phyloP scores from a whole-genome alignment of 2,888 invertebrate genomes.

The Dendrolimus pini region DNA sequence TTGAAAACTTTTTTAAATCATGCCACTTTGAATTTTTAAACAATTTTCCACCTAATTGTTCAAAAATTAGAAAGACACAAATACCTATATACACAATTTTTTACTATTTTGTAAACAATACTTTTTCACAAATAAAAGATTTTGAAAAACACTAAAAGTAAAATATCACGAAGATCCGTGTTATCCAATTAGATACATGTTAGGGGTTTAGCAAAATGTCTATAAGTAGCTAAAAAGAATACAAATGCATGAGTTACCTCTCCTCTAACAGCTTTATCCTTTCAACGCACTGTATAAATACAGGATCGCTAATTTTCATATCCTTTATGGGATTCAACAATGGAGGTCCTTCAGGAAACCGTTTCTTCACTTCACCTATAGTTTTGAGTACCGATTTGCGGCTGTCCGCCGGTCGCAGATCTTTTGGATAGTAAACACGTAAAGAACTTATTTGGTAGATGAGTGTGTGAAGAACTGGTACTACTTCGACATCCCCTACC shows the following conservation, averaged over 20 bases:
- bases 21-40: too few relatives aligned
- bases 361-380: conserved; percentile 90
- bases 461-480: conserved; percentile 88
- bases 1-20: too few relatives aligned
- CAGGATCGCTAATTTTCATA: conserved; percentile 94
- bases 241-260: conserved; percentile 47
- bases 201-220: too few relatives aligned
- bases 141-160: too few relatives aligned
- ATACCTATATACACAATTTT: too few relatives aligned
- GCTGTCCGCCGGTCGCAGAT: conserved; percentile 90
- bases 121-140: too few relatives aligned
- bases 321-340: conserved; percentile 95
- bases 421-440: conserved; percentile 92
- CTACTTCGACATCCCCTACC: conserved; percentile 91
- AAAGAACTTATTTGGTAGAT: conserved; percentile 93
- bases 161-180: too few relatives aligned
- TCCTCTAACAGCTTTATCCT: conserved; percentile 90
- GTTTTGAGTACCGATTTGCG: conserved; percentile 90
- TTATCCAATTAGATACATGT: too few relatives aligned
- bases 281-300: conserved; percentile 87
- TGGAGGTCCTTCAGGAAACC: conserved; percentile 93
- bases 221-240: too few relatives aligned
- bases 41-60: too few relatives aligned
- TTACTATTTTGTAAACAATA: too few relatives aligned
- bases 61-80: too few relatives aligned